Evolutionary conservation across 2,797 vertebrate genomes (phyloP), one percentile per base, ranked within the genome.

Genomic region (Acanthis flammea): DNA sequence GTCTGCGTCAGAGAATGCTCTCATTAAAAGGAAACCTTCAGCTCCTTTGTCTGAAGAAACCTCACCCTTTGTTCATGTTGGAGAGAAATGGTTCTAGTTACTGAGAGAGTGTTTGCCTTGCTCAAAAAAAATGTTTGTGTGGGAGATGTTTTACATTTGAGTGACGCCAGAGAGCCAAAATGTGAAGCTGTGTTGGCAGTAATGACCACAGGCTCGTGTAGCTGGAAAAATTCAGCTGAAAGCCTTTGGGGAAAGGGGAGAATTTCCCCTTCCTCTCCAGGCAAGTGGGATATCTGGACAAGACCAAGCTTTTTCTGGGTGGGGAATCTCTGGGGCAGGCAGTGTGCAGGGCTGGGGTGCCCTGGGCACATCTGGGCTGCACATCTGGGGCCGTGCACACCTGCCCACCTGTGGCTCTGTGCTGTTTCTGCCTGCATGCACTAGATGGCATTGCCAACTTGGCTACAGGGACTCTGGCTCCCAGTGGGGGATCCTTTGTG

Each of bases 361-460:
- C 25, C 24, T 1, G 45, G 42, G 45, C 82, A 92, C 74, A 89
- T 90, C 82, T 89, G 92, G 83, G 9, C n/a, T 6, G 85, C 95
- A 86, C 91, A 73, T 86, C 90, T 95, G 88, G 68, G 0, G 3
- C 72, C 0, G 15, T 8, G 62, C 51, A 23, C 1, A 72, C 35
- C 87, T 77, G 68, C 42, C 92, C 30, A 55, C 61, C 75, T 3
- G 7, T 19, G 11, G 61, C 54, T 42, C 91, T 53, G 68, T 95
- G 96, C 91, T 96, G 42, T 97, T 97, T 97, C 97, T 97, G 94
- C 78, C 88, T 92, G 92, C 90, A 92, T 94, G 97, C 98, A 97
- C 97, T 97, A 98, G 97, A 97, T 97, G 97, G 97, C 98, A 97
- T 97, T 95, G 96, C 95, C 91, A 97, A 97, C 96, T 96, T 95